Base-by-base conservation (phyloP, 2,888 invertebrate species). In the Chouioia cunea region DNA sequence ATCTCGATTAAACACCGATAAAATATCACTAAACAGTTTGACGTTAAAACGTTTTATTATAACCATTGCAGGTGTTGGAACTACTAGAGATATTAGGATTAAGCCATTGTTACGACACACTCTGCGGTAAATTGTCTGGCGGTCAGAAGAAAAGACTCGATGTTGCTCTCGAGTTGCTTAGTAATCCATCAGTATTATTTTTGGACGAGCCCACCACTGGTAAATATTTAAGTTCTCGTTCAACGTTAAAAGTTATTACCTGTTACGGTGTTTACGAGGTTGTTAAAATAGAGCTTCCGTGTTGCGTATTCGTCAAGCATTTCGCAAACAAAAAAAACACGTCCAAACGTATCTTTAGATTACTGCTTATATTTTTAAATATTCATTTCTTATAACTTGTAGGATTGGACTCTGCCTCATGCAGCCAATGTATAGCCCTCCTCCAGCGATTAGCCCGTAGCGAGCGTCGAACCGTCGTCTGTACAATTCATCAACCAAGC, bases 401-500 rank as follows among this genome's bases (percentile, higher is more conserved):
- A 75, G 97, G 97, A 52, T 87, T 97, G 78, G 97, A 97, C 84
- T 96, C 96, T 76, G 91, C 93, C 43, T 93, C 96, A 0, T 95
- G 95, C 78, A 91, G 93, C 66, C 95, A 96, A 73, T 93, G 96
- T 75, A 91, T 97, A 60, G 87, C 91, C 0, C 86, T 97, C 43
- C 87, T 97, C 71, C 94, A 93, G 84, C 90, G 90, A 72, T 87
- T 97, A 63, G 96, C 97, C 0, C 89, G 91, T 58, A 77, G 83
- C 2, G 95, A 94, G 76, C 96, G 95, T 0, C 89, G 97, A 58
- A 97, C 97, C 0, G 90, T 97, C 4, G 90, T 97, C 59, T 97
- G 97, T 76, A 97, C 97, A 20, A 96, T 97, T 75, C 97, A 97
- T 84, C 97, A 97, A 84, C 97, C 97, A 0, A 96, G 95, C 75